Base-by-base conservation (phyloP, 2,888 invertebrate genomes). In the Drosophila atripex region DNA sequence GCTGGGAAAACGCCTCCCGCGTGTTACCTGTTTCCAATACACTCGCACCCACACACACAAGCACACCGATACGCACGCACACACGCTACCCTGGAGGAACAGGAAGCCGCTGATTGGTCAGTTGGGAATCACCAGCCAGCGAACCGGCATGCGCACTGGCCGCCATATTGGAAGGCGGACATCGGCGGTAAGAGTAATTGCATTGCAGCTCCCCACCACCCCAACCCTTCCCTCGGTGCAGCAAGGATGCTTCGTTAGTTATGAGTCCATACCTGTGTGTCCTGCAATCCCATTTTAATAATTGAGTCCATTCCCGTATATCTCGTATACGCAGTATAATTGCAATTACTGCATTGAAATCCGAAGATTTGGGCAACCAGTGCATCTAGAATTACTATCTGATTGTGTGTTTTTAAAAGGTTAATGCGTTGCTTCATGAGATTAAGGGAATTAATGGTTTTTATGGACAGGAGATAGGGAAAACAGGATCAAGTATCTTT, bases 131-230 rank as follows among this genome's bases (percentile, higher is more conserved):
- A 41, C 52, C 28, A 41, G 56, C 18, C 45, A 18, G 21, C 64
- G 32, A 65, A 35, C 14, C 64, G 78, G 72, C 90, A 83, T 89
- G 89, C 89, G 89, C 89, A 90, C 78, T 89, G 86, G 80, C 70
- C 89, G 89, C 90, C 89, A 89, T 89, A 84, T 87, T 79, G 74
- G 69, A 82, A 69, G 43, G 51, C 50, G 39, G 60, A 71, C 59
- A 59, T 25, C 18, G 56, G 21, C 18, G 69, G 72, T 28, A 43
- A 61, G 38, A 49, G 53, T 45, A 45, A 73, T 50, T 70, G 73
- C 58, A 70, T 47, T 38, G 50, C 23, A 32, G 53, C 28, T 30
- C 47, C 39, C 47, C 39, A 28, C 32, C 35, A 39, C 43, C 32
- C 14, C 8, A 46, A 12, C 32, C 18, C 28, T 18, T 16, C 41